Base-by-base conservation (phyloP, 1,140 invertebrate species). In the Mamestra configurata region DNA sequence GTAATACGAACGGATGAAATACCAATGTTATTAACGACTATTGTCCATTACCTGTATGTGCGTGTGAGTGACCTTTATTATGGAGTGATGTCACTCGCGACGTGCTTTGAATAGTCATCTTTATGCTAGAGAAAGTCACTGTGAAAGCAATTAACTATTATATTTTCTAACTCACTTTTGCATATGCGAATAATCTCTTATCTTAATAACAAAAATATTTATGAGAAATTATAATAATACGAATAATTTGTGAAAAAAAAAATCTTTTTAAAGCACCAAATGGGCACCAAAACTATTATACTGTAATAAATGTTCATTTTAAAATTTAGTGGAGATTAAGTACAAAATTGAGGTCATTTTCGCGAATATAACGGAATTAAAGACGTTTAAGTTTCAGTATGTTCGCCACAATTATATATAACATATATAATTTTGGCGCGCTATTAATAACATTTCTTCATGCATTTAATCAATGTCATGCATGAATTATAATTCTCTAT, bases 291-390 rank as follows among this genome's bases (percentile, higher is more conserved):
- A 55, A 73, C 46, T 40, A 46, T 51, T 18, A 55, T 37, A n/a
- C n/a, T 27, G 6, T 66, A 27, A 59, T 51, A 57, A 31, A 24
- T 49, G 64, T 49, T 61, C 66, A 70, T 37, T 57, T 77, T 80
- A 40, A 22, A 72, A 70, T 37, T 79, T 76, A 57, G 10, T 20
- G 66, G 40, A 53, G 3, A 51, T 79, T 79, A 79, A 79, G 78
- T 79, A 79, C 78, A 66, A 73, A 37, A 64, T 20, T 11, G 31
- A 10, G 10, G 59, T 53, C 7, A 55, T 55, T 55, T 55, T 24
- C 53, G 53, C 8, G 4, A 55, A 55, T 24, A 55, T 55, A 55
- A 24, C 53, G 53, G 10, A 55, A 22, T 10, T 13, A 22, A 53
- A n/a, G n/a, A n/a, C n/a, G n/a, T 31, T 31, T 1, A 22, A 22